phyloP scores from a whole-genome alignment of 1,140 invertebrate genomes.

The Bombus waltoni region DNA sequence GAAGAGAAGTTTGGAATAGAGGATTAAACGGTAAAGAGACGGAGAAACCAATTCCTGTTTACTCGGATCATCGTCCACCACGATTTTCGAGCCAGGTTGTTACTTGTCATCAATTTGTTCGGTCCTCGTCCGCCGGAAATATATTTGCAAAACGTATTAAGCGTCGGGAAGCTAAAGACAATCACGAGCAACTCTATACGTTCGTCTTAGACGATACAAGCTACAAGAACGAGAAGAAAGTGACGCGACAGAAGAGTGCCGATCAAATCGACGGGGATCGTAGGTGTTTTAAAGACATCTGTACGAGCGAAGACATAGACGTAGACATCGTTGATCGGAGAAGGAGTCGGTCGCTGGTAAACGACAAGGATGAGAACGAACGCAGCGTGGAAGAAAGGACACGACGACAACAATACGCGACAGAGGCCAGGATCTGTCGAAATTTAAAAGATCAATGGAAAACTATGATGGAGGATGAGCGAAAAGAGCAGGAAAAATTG shows the following conservation, averaged over 20 bases:
- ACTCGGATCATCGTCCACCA: neutral
- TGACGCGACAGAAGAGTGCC: conserved; percentile 17
- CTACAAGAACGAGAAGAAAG: neutral
- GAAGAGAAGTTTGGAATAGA: conserved; percentile 41
- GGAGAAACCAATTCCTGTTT: neutral
- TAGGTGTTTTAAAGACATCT: neutral
- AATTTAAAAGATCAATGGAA: neutral
- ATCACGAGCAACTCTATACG: conserved; percentile 60
- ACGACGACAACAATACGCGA: neutral
- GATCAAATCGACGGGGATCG: neutral
- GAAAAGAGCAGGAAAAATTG: neutral
- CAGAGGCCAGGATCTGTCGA: neutral
- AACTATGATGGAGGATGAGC: too few species aligned
- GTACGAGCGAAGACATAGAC: too few species aligned
- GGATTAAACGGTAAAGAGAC: neutral
- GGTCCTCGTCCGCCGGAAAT: conserved; percentile 58
- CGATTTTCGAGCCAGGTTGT: neutral
- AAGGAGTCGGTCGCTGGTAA: conserved; percentile 12
- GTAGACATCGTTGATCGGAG: neutral
- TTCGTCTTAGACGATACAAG: neutral
- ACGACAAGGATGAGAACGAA: neutral
- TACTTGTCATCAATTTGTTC: neutral
- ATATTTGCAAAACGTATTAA: conserved; percentile 60
- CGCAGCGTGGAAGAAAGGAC: too few species aligned
- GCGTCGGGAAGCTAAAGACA: conserved; percentile 72